Conservation (phyloP, 2,888 invertebrate species). For the Cephus pygmeus region DNA sequence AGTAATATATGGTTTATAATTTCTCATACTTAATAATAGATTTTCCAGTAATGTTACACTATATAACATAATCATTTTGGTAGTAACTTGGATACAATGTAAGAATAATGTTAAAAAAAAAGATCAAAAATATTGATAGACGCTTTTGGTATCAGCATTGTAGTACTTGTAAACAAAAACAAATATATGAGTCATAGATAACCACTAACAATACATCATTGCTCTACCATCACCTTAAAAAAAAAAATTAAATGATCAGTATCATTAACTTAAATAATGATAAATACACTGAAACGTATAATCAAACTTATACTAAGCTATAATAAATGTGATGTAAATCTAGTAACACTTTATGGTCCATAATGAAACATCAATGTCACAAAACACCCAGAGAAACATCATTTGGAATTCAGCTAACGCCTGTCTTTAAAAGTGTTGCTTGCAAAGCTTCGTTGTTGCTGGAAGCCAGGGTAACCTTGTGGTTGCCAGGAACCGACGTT, state of each 20-base stretch:
- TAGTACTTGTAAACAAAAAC: background rate
- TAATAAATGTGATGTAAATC: background rate
- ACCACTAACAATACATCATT: background rate
- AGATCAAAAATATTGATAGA: background rate
- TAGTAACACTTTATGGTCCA: background rate
- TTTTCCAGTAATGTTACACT: background rate
- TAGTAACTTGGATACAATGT: background rate
- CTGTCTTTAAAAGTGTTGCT: conserved; percentile 41
- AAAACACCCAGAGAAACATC: background rate
- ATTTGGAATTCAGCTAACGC: conserved; percentile 28
- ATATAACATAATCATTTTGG: background rate
- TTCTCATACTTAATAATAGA: background rate
- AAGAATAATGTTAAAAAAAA: too few species aligned
- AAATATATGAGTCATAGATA: background rate
- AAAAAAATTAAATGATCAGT: background rate
- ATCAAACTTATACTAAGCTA: background rate
- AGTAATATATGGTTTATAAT: background rate
- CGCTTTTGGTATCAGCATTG: background rate
- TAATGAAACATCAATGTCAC: background rate
- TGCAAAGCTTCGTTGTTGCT: conserved; percentile 31
- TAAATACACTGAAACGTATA: background rate
- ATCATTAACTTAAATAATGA: background rate
- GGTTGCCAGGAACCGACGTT: conserved; percentile 36
- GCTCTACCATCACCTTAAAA: background rate
- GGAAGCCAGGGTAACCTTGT: conserved; percentile 34